Evolutionary conservation across 2,113 vertebrate species (phyloP).

Genomic region (Montifringilla adamsi): DNA sequence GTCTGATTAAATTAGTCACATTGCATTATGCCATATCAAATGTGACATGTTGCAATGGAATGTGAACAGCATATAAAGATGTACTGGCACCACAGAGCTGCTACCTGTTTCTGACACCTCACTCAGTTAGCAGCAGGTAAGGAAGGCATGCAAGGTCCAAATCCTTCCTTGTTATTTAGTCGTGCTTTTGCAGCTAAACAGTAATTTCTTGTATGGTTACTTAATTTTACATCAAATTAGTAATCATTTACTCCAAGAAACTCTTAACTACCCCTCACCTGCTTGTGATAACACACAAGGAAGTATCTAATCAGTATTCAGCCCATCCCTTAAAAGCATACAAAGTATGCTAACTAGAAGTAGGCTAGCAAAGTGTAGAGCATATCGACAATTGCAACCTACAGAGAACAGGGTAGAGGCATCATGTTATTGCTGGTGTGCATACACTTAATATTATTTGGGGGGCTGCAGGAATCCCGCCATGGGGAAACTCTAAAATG

Average conservation of each 20-base stretch:
- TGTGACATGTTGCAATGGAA: slow-evolving; percentile 65
- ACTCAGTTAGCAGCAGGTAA: background rate
- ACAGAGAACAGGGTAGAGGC: background rate
- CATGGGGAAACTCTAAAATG: background rate
- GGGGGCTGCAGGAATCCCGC: background rate
- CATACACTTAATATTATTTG: background rate
- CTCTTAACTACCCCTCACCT: background rate
- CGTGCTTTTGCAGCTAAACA: background rate
- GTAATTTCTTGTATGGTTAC: background rate
- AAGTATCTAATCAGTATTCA: background rate
- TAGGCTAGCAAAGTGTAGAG: background rate
- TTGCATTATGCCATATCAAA: slow-evolving; percentile 59
- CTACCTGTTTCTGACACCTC: background rate
- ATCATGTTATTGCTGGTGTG: background rate
- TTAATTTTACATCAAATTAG: background rate
- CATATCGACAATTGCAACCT: background rate
- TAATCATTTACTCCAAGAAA: background rate
- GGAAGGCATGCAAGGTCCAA: background rate
- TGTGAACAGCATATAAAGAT: slow-evolving; percentile 64
- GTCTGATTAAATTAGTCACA: slow-evolving; percentile 76
- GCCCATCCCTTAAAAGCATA: background rate
- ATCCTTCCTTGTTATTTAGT: background rate
- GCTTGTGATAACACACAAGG: background rate
- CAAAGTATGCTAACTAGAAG: background rate
- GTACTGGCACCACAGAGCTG: background rate